Evolutionary conservation across 2,888 invertebrate genomes (phyloP), one percentile per base, ranked within the genome.

Genomic region (Corbicula japonica): DNA sequence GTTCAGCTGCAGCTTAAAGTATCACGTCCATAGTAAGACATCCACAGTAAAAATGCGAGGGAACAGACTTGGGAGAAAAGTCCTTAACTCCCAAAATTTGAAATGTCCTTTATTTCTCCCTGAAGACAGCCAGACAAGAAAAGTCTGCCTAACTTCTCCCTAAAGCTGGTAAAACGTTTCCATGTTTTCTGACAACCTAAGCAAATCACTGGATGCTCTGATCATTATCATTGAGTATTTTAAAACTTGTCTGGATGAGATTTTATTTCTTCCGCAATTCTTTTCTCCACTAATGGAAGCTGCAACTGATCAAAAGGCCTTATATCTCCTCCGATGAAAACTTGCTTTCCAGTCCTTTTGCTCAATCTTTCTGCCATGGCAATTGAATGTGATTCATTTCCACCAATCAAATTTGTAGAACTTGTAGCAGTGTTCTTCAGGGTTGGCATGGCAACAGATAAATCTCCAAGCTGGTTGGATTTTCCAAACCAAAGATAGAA

Each of bases 401-500:
- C 82, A 56, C 89, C 87, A 46, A 87, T 76, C 35, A 90, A 60
- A 63, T 79, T 75, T 32, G 83, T 86, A n/a, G 84, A 78, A n/a
- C 83, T 72, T 3, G 88, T 82, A 32, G 83, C 32, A 46, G 52
- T 73, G 30, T 81, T 81, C 80, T 85, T 81, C 48, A 76, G 76
- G 10, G 86, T 86, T 69, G 82, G 80, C 89, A 91, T 87, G 15
- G 91, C 88, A 61, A 91, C 84, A 5, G 90, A 85, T 63, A 90
- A 76, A 63, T 89, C 89, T 56, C 88, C 87, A 77, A 90, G 79
- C 41, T 35, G 61, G 34, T 73, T 66, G 23, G 86, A 76, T n/a
- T 75, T 85, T 41, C 91, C 90, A 34, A 90, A 71, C 89, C 89
- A 91, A 6, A 90, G 56, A 76, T 85, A 84, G 54, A 91, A 88